These are phyloP conservation scores for Drosophila virilis DNA, from an alignment of 1,140 invertebrate species.

Conservation along the genomic window DNA sequence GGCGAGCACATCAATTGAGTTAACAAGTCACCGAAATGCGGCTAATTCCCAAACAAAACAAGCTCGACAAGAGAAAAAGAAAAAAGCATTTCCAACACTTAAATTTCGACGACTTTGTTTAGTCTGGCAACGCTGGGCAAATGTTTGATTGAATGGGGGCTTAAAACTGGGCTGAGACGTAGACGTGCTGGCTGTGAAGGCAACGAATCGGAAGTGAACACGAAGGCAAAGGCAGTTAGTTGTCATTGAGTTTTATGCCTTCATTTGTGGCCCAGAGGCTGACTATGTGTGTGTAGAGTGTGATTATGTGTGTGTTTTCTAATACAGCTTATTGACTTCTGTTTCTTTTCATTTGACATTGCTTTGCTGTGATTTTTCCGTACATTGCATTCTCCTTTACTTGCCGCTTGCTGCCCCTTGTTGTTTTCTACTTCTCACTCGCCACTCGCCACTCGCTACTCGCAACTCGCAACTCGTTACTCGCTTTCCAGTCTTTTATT, in stretches of 20 bases:
- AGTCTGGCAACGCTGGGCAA: conserved; percentile 27
- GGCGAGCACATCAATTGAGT: conserved; percentile 15
- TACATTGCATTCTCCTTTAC: not conserved
- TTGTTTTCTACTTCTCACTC: not conserved
- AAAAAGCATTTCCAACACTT: conserved; percentile 20
- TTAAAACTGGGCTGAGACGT: not conserved
- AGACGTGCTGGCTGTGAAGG: not conserved
- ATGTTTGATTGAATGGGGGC: conserved; percentile 51
- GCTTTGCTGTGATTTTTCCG: not conserved
- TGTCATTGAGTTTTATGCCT: conserved; percentile 29
- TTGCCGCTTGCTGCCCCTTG: too few relatives aligned
- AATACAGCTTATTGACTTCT: conserved; percentile 25
- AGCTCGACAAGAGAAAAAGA: not conserved
- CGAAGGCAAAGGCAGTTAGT: conserved; percentile 9
- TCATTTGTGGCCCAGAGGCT: conserved; percentile 16
- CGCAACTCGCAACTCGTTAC: not conserved
- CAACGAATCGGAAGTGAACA: conserved; percentile 28
- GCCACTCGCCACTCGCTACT: not conserved
- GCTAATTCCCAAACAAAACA: conserved; percentile 20
- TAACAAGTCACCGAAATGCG: conserved; percentile 16
- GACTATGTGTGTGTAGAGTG: conserved; percentile 2
- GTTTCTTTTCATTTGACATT: not conserved
- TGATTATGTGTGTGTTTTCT: not conserved
- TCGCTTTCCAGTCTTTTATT: not conserved
- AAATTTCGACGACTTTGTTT: conserved; percentile 50